Conservation (phyloP, 2,888 invertebrate species). For the Callyntrura guangdongensis region DNA sequence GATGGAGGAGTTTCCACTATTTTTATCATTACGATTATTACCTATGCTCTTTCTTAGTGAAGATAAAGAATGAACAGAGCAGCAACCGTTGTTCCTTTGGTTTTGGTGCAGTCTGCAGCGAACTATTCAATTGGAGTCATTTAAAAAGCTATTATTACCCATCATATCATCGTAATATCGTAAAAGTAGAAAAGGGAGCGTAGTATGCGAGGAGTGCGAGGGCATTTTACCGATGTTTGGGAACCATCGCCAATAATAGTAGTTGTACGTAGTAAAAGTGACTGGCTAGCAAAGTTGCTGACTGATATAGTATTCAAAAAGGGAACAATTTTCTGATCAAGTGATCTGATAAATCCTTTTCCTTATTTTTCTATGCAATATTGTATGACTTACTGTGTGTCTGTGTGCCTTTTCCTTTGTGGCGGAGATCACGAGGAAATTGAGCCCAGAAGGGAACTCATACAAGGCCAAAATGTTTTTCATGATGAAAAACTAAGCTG, state of each 20-base stretch:
- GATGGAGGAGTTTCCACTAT: constrained; percentile 23
- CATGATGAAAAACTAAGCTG: constrained; percentile 53
- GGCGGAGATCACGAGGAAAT: constrained; percentile 58
- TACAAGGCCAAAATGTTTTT: neutral
- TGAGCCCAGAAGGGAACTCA: constrained; percentile 71
- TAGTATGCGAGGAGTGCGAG: constrained; percentile 23
- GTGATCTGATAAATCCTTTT: constrained; percentile 57
- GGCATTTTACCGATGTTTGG: constrained; percentile 39
- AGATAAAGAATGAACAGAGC: neutral
- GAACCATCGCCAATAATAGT: constrained; percentile 53
- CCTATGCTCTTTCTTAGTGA: neutral
- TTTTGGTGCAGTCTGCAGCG: neutral
- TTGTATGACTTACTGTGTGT: constrained; percentile 11
- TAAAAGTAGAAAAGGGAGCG: constrained; percentile 28
- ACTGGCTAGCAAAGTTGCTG: neutral
- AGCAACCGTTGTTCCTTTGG: neutral
- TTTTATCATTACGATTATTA: constrained; percentile 57
- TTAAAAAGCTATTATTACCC: constrained; percentile 72
- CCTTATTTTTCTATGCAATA: constrained; percentile 5
- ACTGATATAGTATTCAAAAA: constrained; percentile 52
- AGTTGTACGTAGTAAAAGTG: constrained; percentile 39
- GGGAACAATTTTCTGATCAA: constrained; percentile 68
- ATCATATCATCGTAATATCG: constrained; percentile 27
- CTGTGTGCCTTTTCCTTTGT: neutral
- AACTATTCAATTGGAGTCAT: constrained; percentile 65